These are phyloP conservation scores for Hyperoplus immaculatus DNA, from an alignment of 2,797 vertebrate genomes.

Conservation along the genomic window DNA sequence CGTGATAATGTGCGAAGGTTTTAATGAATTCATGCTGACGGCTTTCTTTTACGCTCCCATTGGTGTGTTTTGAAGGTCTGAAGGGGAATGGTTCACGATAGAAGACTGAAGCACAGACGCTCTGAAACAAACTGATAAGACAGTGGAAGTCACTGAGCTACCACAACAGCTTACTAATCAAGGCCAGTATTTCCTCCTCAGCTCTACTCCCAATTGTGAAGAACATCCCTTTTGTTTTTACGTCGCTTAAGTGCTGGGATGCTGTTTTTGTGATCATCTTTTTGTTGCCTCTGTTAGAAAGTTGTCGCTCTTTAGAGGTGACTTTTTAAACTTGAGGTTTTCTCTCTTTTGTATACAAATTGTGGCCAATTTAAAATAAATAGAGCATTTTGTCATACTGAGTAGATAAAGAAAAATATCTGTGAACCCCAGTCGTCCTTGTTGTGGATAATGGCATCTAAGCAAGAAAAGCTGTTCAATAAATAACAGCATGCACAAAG, in stretches of 20 bases:
- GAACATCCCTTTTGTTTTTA: slow-evolving; percentile 51
- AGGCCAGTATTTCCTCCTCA: slow-evolving; percentile 40
- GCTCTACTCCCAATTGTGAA: slow-evolving; percentile 36
- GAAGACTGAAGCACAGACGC: slow-evolving; percentile 29
- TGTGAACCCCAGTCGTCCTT: not conserved
- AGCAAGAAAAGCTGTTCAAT: slow-evolving; percentile 19
- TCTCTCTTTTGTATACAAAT: slow-evolving; percentile 39
- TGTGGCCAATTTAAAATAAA: not conserved
- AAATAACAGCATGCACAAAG: slow-evolving; percentile 21
- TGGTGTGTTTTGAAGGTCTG: slow-evolving; percentile 26
- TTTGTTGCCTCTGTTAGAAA: slow-evolving; percentile 16
- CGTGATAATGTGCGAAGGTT: slow-evolving; percentile 60
- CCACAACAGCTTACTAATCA: slow-evolving; percentile 51
- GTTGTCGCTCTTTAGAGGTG: slow-evolving; percentile 42
- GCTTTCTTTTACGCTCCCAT: slow-evolving; percentile 39
- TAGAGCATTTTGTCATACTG: not conserved
- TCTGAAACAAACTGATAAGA: slow-evolving; percentile 69
- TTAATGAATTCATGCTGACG: slow-evolving; percentile 59
- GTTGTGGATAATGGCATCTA: slow-evolving; percentile 9
- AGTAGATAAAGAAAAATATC: slow-evolving; percentile 28
- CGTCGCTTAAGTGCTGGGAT: slow-evolving; percentile 12
- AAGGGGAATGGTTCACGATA: slow-evolving; percentile 26
- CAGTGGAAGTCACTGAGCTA: slow-evolving; percentile 22
- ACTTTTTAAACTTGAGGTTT: slow-evolving; percentile 31
- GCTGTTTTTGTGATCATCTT: not conserved